Base-by-base conservation (phyloP, 1,140 invertebrate species). In the Ephestia elutella region DNA sequence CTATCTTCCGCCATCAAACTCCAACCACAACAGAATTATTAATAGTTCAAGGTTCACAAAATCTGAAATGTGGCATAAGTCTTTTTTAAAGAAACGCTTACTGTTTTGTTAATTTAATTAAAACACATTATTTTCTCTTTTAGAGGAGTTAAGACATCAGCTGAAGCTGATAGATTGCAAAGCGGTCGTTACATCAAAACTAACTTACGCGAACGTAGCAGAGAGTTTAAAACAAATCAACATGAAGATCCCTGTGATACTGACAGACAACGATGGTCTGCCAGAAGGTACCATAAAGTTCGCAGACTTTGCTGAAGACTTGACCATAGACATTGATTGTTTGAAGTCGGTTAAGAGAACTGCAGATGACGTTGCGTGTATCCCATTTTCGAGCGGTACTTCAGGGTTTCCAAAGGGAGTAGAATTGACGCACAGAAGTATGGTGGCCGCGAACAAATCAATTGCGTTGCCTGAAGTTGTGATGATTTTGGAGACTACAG, bases 321-420 rank as follows among this genome's bases (percentile, higher is more conserved):
- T 79, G 25, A 67, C 60, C n/a, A 75, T 90, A 5, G 87, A 92
- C 20, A 87, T 88, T 8, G 78, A 80, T 53, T 87, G 84, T 66
- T 71, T 90, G 57, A 89, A 86, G 67, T 63, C 71, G n/a, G 78
- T 86, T 13, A 71, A 82, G 44, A 70, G 88, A 25, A 77, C 69
- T 64, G 54, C 75, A 2, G 77, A 91, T 18, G 91, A 93, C 67
- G 72, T 91, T 4, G 87, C 90, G 3, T 75, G 93, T 50, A 66
- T 93, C 61, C 92, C 92, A 1, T 94, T 91, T 71, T 94, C 96
- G 0, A 96, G 95, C 79, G 96, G 96, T 10, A 97, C 96, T 8
- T 97, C 96, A 25, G 96, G 96, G 19, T 85, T 95, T 54, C 95
- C 96, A 5, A 98, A 98, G 90, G 96, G 95, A 18, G 96, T 97